phyloP scores from a whole-genome alignment of 2,888 invertebrate species.

The Strigamia crassipes region DNA sequence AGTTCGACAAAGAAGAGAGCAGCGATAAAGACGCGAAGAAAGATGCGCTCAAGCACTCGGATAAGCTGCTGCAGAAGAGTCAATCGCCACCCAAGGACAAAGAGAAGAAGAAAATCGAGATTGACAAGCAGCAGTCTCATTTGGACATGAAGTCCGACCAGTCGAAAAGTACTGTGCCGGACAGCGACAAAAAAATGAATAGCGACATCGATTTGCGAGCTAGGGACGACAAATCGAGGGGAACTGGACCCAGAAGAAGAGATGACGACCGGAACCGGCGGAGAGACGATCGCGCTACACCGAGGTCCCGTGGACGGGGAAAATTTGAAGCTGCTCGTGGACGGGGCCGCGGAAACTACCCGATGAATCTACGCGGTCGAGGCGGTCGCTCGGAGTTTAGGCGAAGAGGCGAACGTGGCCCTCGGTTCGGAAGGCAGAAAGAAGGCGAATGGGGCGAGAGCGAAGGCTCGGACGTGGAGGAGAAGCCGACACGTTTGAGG shows the following conservation, averaged over 20 bases:
- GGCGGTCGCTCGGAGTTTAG: slow-evolving; percentile 53
- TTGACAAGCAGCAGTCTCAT: slow-evolving; percentile 51
- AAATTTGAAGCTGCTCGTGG: slow-evolving; percentile 47
- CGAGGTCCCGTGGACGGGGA: slow-evolving; percentile 44
- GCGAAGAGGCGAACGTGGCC: slow-evolving; percentile 52
- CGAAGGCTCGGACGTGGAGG: slow-evolving; percentile 52
- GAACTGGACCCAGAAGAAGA: neutral
- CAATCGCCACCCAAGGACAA: slow-evolving; percentile 48
- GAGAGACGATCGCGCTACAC: slow-evolving; percentile 51
- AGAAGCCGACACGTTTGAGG: slow-evolving; percentile 51
- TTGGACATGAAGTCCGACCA: slow-evolving; percentile 50
- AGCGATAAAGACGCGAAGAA: slow-evolving; percentile 50
- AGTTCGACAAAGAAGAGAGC: slow-evolving; percentile 50
- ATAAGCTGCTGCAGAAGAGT: slow-evolving; percentile 12
- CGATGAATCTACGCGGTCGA: slow-evolving; percentile 55
- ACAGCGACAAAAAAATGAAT: slow-evolving; percentile 59
- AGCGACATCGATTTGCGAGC: slow-evolving; percentile 63
- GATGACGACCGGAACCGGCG: slow-evolving; percentile 47
- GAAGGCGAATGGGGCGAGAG: slow-evolving; percentile 52
- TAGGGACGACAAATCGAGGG: slow-evolving; percentile 56
- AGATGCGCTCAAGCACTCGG: slow-evolving; percentile 46
- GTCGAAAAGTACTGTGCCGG: slow-evolving; percentile 45
- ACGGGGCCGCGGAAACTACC: slow-evolving; percentile 49
- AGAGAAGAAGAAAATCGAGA: slow-evolving; percentile 51
- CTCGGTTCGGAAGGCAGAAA: slow-evolving; percentile 52